Evolutionary conservation across 2,888 invertebrate species (phyloP).

Genomic region (Aspidapion aeneum): DNA sequence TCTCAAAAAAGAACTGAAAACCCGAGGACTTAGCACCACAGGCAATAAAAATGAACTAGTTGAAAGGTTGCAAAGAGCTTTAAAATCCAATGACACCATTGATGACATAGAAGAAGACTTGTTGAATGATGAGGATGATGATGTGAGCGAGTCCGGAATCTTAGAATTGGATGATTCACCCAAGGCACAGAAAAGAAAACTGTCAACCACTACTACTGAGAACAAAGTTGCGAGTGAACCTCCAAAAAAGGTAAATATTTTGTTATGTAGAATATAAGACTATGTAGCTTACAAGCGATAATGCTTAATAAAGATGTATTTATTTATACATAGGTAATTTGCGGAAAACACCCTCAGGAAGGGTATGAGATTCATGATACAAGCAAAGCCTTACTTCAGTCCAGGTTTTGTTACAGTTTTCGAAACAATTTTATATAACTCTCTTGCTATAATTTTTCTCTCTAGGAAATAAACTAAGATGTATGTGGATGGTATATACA

Average conservation of each 20-base stretch:
- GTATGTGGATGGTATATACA: too few species aligned
- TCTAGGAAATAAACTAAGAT: too few species aligned
- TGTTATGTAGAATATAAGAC: too few species aligned
- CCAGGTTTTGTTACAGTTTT: too few species aligned
- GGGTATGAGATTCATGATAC: too few species aligned
- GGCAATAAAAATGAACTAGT: conserved; percentile 83
- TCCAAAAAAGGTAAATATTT: conserved; percentile 55
- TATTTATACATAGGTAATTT: too few species aligned
- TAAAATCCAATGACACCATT: conserved; percentile 48
- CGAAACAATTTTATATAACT: too few species aligned
- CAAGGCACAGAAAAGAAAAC: conserved; percentile 37
- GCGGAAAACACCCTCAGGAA: too few species aligned
- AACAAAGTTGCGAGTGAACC: conserved; percentile 38
- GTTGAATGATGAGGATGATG: conserved; percentile 47
- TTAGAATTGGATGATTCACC: conserved; percentile 39
- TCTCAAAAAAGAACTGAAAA: conserved; percentile 76
- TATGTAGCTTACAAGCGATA: too few species aligned
- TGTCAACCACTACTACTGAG: conserved; percentile 28
- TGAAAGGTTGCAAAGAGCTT: conserved; percentile 66
- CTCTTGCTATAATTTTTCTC: too few species aligned
- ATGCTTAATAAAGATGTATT: too few species aligned
- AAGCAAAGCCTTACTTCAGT: too few species aligned
- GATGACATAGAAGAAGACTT: conserved; percentile 57
- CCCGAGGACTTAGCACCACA: conserved; percentile 65
- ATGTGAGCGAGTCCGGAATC: conserved; percentile 41